A percentile compares a stretch with the other conserved stretches of the same genome.
These are phyloP conservation scores for Chalcosyrphus nemorum DNA, from an alignment of 2,888 invertebrate genomes.

Conservation along the genomic window DNA sequence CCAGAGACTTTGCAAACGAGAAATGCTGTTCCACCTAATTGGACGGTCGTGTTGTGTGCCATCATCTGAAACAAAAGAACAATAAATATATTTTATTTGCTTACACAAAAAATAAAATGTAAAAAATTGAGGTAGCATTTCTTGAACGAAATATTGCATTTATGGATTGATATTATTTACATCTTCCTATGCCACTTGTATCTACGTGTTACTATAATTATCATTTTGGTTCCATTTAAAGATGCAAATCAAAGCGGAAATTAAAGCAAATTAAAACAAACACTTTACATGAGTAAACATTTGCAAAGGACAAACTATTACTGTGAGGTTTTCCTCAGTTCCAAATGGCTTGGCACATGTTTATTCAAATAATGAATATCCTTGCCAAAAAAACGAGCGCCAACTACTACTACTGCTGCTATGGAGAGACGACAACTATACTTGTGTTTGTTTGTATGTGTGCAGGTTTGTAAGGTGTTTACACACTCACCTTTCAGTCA, in stretches of 20 bases:
- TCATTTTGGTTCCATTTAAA: constrained; percentile 19
- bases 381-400: not conserved
- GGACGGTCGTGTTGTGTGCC: constrained; percentile 83
- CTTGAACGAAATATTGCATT: too few species aligned
- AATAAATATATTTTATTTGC: too few species aligned
- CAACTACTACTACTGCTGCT: too few species aligned
- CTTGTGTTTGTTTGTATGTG: not conserved
- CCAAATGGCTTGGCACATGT: constrained; percentile 47
- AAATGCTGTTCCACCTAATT: constrained; percentile 82
- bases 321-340: constrained; percentile 2
- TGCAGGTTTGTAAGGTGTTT: constrained; percentile 12
- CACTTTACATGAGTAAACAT: constrained; percentile 43
- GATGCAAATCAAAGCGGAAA: constrained; percentile 53
- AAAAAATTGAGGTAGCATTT: too few species aligned
- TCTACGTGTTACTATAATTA: constrained; percentile 10
- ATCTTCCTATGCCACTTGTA: not conserved
- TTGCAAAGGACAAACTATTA: constrained; percentile 43
- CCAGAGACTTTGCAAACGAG: constrained; percentile 82
- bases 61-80: constrained; percentile 81
- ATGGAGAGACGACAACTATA: not conserved
- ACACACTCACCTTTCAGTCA: constrained; percentile 22
- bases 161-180: not conserved
- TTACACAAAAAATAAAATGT: constrained; percentile 39
- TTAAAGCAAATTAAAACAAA: constrained; percentile 55
- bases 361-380: constrained; percentile 52